Percentiles rank a stretch among this genome's conserved stretches.
Evolutionary conservation across 2,797 vertebrate species (phyloP).

Genomic region (Philypnodon macrostomus): DNA sequence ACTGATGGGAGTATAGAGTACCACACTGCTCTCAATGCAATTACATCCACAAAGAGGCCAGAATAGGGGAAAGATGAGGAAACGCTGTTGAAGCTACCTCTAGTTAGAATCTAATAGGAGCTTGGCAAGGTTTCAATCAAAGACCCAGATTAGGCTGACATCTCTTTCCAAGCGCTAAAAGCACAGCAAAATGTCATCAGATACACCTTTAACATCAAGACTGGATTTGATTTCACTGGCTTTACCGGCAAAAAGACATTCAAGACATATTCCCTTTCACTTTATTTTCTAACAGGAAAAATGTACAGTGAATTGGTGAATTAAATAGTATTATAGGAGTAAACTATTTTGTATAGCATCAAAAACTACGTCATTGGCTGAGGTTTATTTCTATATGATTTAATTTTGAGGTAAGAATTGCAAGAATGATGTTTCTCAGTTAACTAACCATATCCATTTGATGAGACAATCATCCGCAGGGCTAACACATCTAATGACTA

Average conservation of each 20-base stretch:
- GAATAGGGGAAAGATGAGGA: slow-evolving; percentile 28
- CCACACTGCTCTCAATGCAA: slow-evolving; percentile 43
- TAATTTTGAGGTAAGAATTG: not conserved
- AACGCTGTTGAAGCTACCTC: slow-evolving; percentile 30
- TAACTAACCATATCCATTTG: no score
- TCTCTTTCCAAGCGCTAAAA: slow-evolving; percentile 10
- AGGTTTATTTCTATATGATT: not conserved
- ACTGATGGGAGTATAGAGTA: slow-evolving; percentile 35
- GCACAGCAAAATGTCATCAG: slow-evolving; percentile 6
- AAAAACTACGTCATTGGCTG: not conserved
- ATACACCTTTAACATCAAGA: slow-evolving; percentile 1
- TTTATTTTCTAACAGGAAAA: no score
- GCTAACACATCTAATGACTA: no score
- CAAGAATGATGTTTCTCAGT: no score
- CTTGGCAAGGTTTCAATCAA: slow-evolving; percentile 7
- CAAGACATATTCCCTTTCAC: not conserved
- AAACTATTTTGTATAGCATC: no score
- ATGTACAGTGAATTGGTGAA: not conserved
- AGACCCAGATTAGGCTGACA: slow-evolving; percentile 5
- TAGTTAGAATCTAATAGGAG: slow-evolving; percentile 27
- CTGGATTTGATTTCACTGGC: slow-evolving; percentile 9
- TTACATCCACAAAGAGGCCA: slow-evolving; percentile 39
- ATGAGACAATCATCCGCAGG: no score
- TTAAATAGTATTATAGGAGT: not conserved
- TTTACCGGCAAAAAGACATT: slow-evolving; percentile 2